Conservation (phyloP, 2,113 vertebrate genomes). For the Saccopteryx bilineata region DNA sequence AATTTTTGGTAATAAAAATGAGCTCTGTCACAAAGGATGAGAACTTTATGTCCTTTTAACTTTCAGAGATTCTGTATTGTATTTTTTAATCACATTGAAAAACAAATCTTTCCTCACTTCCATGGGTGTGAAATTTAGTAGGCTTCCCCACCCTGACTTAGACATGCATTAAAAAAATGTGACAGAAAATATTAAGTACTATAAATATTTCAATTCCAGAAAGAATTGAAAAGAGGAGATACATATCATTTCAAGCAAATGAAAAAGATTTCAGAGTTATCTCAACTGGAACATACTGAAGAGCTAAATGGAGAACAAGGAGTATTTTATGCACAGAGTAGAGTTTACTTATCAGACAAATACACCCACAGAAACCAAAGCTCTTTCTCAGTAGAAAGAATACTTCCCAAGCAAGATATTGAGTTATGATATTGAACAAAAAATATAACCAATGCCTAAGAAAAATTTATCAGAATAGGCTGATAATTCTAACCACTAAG, state of each 20-base stretch:
- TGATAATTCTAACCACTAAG: neutral
- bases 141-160: neutral
- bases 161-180: neutral
- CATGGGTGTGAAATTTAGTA: neutral
- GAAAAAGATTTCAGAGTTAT: neutral
- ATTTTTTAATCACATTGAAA: neutral
- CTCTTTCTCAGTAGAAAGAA: neutral
- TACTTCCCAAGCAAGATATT: neutral
- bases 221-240: neutral
- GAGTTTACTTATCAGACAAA: neutral
- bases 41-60: neutral
- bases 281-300: neutral
- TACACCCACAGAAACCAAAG: neutral
- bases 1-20: neutral
- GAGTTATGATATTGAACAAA: neutral
- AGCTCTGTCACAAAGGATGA: neutral
- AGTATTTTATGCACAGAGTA: neutral
- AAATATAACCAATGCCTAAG: neutral
- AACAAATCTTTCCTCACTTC: neutral
- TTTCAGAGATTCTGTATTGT: neutral
- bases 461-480: neutral
- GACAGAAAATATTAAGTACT: neutral
- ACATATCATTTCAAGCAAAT: slow-evolving; percentile 29
- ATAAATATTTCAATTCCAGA: neutral
- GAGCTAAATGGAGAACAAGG: neutral